Conservation (phyloP, 2,888 invertebrate species). For the Phytoseiulus persimilis region DNA sequence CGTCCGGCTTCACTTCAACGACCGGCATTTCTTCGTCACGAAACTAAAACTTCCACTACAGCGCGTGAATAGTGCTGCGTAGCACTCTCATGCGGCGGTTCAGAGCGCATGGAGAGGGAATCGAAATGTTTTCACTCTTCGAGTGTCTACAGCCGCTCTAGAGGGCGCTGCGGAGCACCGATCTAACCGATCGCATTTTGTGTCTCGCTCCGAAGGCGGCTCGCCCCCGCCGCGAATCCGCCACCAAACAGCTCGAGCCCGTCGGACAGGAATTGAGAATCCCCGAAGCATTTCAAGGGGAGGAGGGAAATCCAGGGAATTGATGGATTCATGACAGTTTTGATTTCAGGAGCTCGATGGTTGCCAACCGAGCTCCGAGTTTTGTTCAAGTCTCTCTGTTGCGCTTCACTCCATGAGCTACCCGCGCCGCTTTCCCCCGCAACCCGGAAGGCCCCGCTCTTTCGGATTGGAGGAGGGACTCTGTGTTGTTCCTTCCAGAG, state of each 20-base stretch:
- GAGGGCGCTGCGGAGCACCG: neutral
- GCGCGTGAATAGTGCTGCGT: neutral
- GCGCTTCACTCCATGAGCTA: neutral
- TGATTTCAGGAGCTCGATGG: too few relatives aligned
- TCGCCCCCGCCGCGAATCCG: neutral
- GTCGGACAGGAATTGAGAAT: too few relatives aligned
- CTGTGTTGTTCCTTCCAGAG: neutral
- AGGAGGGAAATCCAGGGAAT: too few relatives aligned
- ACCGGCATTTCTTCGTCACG: neutral
- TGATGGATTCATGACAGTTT: too few relatives aligned
- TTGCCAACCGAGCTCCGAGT: too few relatives aligned
- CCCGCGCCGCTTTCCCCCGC: neutral
- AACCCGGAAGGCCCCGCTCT: neutral
- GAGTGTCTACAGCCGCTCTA: neutral
- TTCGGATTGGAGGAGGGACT: neutral
- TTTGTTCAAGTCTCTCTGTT: neutral
- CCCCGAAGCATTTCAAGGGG: too few relatives aligned
- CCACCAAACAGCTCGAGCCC: neutral
- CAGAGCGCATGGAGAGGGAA: neutral
- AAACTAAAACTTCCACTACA: neutral
- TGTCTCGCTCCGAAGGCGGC: neutral
- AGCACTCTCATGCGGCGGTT: neutral
- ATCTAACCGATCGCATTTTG: neutral
- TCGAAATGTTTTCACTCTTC: neutral
- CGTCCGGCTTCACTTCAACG: constrained; percentile 26